Conservation (phyloP, 92 coral and sea anemone species). For the Muricea muricata region DNA sequence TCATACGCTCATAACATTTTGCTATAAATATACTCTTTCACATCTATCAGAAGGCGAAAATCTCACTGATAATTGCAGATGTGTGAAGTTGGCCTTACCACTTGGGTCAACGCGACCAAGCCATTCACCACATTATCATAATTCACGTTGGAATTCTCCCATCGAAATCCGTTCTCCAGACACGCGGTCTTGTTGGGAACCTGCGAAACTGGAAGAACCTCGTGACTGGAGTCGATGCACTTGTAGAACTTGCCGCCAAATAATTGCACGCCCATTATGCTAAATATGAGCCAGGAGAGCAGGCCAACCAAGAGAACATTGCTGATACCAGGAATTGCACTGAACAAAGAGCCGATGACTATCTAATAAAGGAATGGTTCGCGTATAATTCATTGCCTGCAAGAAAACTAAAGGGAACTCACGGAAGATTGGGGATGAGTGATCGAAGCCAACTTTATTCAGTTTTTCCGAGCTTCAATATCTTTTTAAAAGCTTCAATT, state of each 20-base stretch:
- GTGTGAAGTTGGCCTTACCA: no score
- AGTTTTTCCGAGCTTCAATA: no score
- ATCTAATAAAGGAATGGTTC: constrained; percentile 58
- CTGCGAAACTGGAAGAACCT: constrained; percentile 63
- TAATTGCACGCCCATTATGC: constrained; percentile 96
- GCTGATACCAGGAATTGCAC: constrained; percentile 94
- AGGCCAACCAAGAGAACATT: constrained; percentile 93
- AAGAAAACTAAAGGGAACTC: no score
- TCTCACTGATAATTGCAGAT: no score
- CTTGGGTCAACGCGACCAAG: constrained; percentile 89
- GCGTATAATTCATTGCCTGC: no score
- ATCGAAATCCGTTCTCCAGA: constrained; percentile 71
- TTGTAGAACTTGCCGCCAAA: constrained; percentile 98
- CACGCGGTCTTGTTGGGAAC: constrained; percentile 90
- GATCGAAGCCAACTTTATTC: no score
- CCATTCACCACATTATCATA: constrained; percentile 86
- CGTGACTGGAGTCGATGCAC: constrained; percentile 74
- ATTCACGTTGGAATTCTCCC: constrained; percentile 88
- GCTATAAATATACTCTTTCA: no score
- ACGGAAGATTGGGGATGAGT: no score
- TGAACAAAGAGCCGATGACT: constrained; percentile 86
- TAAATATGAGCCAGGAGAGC: constrained; percentile 94
- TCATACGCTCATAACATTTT: no score
- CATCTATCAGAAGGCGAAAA: no score
- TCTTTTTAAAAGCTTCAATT: no score